Evolutionary conservation across 2,888 invertebrate genomes (phyloP).

Genomic region (Sinopyrophorus schimmeli): DNA sequence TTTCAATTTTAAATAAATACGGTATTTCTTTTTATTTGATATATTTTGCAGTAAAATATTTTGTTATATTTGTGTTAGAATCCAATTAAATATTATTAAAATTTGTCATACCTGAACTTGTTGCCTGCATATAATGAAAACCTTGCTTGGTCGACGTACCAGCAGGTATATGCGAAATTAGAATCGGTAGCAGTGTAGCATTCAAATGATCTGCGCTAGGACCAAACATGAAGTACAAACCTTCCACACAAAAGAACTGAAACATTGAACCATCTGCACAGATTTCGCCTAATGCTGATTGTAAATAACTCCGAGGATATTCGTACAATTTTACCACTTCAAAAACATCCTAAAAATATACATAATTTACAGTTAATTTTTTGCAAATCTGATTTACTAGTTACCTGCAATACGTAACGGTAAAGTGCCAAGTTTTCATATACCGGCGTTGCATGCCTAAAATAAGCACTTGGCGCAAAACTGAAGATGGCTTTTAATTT

Average conservation of each 20-base stretch:
- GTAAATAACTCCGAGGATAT: conserved; percentile 60
- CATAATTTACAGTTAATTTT: not conserved
- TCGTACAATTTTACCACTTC: not conserved
- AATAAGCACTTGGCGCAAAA: conserved; percentile 63
- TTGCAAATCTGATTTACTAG: not conserved
- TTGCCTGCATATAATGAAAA: conserved; percentile 70
- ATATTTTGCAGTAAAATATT: not conserved
- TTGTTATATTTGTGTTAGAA: too few species aligned
- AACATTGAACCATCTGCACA: conserved; percentile 50
- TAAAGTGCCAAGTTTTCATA: conserved; percentile 18
- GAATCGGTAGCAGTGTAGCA: conserved; percentile 41
- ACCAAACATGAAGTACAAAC: conserved; percentile 46
- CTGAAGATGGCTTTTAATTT: conserved; percentile 60
- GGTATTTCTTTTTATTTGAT: too few species aligned
- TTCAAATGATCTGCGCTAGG: conserved; percentile 48
- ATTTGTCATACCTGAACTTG: conserved; percentile 48
- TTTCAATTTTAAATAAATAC: too few species aligned
- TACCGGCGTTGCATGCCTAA: conserved; percentile 55
- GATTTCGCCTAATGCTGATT: conserved; percentile 57
- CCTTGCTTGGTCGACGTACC: conserved; percentile 64
- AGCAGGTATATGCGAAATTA: conserved; percentile 46
- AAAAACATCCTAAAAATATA: not conserved
- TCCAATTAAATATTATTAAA: too few species aligned
- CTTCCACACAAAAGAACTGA: conserved; percentile 44
- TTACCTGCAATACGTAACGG: not conserved